These are phyloP conservation scores for Hirtodrosophila trivittata DNA, from an alignment of 2,888 invertebrate genomes.

Conservation along the genomic window DNA sequence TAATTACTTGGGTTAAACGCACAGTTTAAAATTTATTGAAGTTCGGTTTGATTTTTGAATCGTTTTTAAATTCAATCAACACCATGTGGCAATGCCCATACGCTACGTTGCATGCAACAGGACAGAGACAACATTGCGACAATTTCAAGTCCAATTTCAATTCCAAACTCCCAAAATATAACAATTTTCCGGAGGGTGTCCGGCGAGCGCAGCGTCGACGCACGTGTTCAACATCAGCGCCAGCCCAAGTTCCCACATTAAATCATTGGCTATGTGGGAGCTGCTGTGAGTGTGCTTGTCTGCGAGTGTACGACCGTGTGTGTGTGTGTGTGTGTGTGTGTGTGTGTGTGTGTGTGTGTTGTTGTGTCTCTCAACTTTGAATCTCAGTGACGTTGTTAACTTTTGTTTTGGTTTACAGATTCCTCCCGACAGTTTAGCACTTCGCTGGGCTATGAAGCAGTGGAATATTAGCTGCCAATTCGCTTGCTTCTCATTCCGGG, in stretches of 20 bases:
- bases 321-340: not conserved
- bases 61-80: constrained; percentile 76
- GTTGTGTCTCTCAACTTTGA: constrained; percentile 5
- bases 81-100: constrained; percentile 24
- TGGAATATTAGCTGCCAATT: constrained; percentile 50
- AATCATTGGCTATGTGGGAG: constrained; percentile 53
- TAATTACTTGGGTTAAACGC: constrained; percentile 76
- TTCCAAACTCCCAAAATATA: constrained; percentile 4
- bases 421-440: constrained; percentile 42
- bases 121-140: constrained; percentile 3
- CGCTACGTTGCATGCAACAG: not conserved
- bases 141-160: constrained; percentile 12
- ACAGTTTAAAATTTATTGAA: constrained; percentile 67
- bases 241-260: constrained; percentile 65
- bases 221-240: constrained; percentile 57
- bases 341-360: constrained; percentile 2
- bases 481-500: constrained; percentile 4
- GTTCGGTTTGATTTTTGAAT: constrained; percentile 65
- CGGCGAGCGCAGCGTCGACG: constrained; percentile 13
- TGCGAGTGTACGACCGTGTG: not conserved
- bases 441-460: constrained; percentile 27
- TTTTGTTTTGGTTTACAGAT: constrained; percentile 52
- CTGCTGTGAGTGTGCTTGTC: constrained; percentile 9
- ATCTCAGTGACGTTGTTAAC: constrained; percentile 58
- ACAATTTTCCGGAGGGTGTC: constrained; percentile 29